Evolutionary conservation across 2,797 vertebrate species (phyloP).

Genomic region (Uromys caudimaculatus): DNA sequence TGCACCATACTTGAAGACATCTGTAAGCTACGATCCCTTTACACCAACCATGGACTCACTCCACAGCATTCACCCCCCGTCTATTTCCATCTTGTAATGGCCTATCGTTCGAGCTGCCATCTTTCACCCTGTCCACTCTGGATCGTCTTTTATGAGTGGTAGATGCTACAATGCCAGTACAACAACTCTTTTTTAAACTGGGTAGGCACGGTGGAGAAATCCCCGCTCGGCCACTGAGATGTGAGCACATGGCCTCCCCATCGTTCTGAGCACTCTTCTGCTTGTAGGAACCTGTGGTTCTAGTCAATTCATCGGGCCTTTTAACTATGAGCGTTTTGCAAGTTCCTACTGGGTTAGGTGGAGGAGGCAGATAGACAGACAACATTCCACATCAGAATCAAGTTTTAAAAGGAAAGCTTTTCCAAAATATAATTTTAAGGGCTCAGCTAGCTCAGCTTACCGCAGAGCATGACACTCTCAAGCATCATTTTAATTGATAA

Average conservation of each 20-base stretch:
- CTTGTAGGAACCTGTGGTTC: constrained; percentile 17
- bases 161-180: constrained; percentile 38
- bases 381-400: constrained; percentile 72
- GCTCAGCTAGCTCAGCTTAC: background rate
- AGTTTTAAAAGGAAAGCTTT: constrained; percentile 71
- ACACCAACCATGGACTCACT: constrained; percentile 36
- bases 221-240: background rate
- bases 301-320: constrained; percentile 77
- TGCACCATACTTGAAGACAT: background rate
- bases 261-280: constrained; percentile 43
- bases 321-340: constrained; percentile 77
- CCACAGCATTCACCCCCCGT: background rate
- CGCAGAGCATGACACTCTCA: background rate
- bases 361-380: constrained; percentile 73
- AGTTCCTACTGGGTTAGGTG: constrained; percentile 80
- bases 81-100: constrained; percentile 37
- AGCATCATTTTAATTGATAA: constrained; percentile 51
- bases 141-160: constrained; percentile 43
- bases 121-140: constrained; percentile 18
- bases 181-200: constrained; percentile 58
- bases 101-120: constrained; percentile 2
- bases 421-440: constrained; percentile 40
- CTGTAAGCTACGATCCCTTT: background rate
- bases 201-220: background rate
- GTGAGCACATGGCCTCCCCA: background rate